Base-by-base conservation (phyloP, 2,888 invertebrate genomes). In the Microplitis manilae region DNA sequence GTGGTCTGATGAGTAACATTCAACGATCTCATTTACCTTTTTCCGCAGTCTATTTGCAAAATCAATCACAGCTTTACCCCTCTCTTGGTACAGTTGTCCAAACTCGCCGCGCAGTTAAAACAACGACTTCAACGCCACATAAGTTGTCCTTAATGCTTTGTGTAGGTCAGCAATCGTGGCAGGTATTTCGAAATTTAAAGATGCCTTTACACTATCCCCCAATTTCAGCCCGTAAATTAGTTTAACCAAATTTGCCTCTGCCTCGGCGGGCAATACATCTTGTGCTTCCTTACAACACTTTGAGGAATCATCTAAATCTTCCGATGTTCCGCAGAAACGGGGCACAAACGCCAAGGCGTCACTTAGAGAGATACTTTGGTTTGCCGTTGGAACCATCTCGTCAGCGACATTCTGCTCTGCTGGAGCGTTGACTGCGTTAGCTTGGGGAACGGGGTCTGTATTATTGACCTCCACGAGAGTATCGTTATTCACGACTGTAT, bases 191-290 rank as follows among this genome's bases (percentile, higher is more conserved):
- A 68, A 1, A 9, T 41, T 38, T 38, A 38, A 30, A 30, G 68
- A 15, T 7, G 15, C 62, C 8, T 62, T 62, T 17, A 62, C 17
- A 2, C 5, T 62, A 7, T 62, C 17, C 2, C 17, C 20, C n/a
- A 62, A 17, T 62, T 62, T 62, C 7, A 15, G 7, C 1, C 17
- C 62, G 17, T 62, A 62, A 8, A 62, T 62, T 8, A 62, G 2
- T 62, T 62, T 62, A 62, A 8, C 97, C 96, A 85, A 98, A 93
- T 92, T 97, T 98, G 88, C 96, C 94, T 88, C 97, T 94, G 86
- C 97, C 93, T 89, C 97, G 93, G 91, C 98, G 98, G 82, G 97
- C 96, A 87, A 99, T 97, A 86, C 94, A 94, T 77, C 96, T 96
- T 91, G 97, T 6, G 62, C 62, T 62, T 62, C 17, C 0, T 20